Evolutionary conservation across 2,113 vertebrate species (phyloP), one percentile per base, ranked within the genome.

Genomic region (Thunnus thynnus): DNA sequence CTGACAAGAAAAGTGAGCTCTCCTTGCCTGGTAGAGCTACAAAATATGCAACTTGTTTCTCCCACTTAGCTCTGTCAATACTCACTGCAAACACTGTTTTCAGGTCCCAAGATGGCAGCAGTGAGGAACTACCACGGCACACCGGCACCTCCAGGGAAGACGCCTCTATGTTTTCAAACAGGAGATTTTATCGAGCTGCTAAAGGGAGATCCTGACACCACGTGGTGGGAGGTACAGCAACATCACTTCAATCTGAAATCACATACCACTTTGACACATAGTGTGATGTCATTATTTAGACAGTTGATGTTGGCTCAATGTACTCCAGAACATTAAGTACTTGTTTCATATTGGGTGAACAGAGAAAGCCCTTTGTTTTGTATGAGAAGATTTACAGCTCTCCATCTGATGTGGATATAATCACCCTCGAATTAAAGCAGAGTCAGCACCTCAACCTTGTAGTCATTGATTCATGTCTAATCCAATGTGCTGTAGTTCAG

Each of bases 31-130:
- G 2, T 30, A 4, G 36, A 41, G 36, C 36, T 41, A 9, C 36
- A 41, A 18, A 32, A 18, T 18, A 10, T 17, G 3, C 54, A 55
- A 22, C 10, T 55, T 11, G 2, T 64, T 32, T 16, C 41, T 22
- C 25, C 4, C 13, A 3, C 16, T 66, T 10, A 47, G 7, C 12
- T n/a, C 2, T 11, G 7, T 51, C 48, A 3, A 54, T 16, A 5
- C 44, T 27, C 1, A 16, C 1, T 46, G 13, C 12, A 14, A 52
- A 74, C 8, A 8, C 18, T 83, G 36, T 69, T 20, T 70, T n/a
- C 76, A 99, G 98, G 98, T 86, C 98, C 98, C 64, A 99, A 97
- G 92, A 99, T 99, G 98, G 96, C 99, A 83, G 97, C 97, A 0
- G 91, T 98, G 56, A 97, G 97, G 93, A 98, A 96, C 88, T 99